Base-by-base conservation (phyloP, 2,888 invertebrate genomes). In the Sinodicranocentrus sp. region DNA sequence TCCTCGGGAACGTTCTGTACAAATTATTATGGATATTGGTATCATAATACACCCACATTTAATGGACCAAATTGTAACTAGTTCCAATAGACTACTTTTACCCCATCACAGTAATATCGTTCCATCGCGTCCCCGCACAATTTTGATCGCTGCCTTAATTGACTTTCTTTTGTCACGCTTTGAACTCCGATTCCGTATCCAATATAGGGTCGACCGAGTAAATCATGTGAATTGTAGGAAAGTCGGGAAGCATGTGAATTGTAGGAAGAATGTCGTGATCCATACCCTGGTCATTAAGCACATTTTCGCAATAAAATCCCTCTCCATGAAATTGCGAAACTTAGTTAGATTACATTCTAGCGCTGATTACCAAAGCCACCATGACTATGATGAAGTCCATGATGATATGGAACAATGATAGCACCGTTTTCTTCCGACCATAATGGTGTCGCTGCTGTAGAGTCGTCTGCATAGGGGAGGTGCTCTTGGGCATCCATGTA, bases 391-490 rank as follows among this genome's bases (percentile, higher is more conserved):
- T 82, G 82, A 2, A 73, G 44, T 17, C 75, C 82, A 44, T 80
- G 80, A 63, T 68, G 68, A 54, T 75, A 84, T 1, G 83, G 83
- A 8, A 84, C 79, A 61, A 97, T 96, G 91, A 97, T 97, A 90
- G 97, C 96, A 90, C 97, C 97, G 91, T 97, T 97, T 92, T 98
- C 98, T 92, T 98, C 98, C 88, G 97, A 97, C 80, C 80, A 80
- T 95, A 98, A 97, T 73, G 98, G 98, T 85, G 98, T 98, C 84
- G 98, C 98, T 87, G 98, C 98, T 90, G 97, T 97, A 87, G 98
- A 98, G 92, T 98, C 98, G 91, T 98, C 98, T 82, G 98, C 98
- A 91, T 97, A 98, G 83, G 98, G 98, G 90, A 98, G 93, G 91
- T 97, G 97, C 92, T 97, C 97, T 90, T 92, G 90, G 48, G 87